Evolutionary conservation across 2,888 invertebrate genomes (phyloP).

Genomic region (Tanytarsus gracilentus): DNA sequence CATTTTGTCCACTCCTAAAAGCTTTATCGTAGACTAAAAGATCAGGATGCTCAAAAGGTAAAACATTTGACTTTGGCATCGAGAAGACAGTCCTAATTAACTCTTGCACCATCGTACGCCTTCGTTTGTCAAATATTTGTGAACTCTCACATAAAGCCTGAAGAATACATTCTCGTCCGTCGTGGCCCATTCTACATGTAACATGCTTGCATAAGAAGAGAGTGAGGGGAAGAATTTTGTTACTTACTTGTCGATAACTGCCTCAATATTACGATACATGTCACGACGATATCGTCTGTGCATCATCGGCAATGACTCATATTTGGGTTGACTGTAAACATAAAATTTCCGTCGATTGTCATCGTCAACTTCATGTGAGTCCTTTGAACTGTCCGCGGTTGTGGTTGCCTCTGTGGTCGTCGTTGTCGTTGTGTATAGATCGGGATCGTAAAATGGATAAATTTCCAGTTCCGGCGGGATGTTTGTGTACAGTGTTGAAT

Average conservation of each 20-base stretch:
- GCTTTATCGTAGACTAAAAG: constrained; percentile 59
- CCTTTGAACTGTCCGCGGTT: constrained; percentile 32
- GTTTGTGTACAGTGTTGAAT: constrained; percentile 36
- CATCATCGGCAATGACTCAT: constrained; percentile 43
- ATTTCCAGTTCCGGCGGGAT: background rate
- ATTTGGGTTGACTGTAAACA: constrained; percentile 34
- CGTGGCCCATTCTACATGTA: constrained; percentile 67
- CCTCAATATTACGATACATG: constrained; percentile 58
- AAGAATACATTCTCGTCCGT: constrained; percentile 60
- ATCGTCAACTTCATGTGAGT: constrained; percentile 30
- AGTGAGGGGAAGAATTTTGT: background rate
- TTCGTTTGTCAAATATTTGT: constrained; percentile 51
- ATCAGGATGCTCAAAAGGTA: constrained; percentile 54
- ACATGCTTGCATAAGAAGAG: constrained; percentile 32
- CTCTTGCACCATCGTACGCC: constrained; percentile 56
- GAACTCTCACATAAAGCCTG: constrained; percentile 66
- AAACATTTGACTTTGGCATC: constrained; percentile 54
- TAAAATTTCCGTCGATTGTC: constrained; percentile 40
- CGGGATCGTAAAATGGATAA: constrained; percentile 5
- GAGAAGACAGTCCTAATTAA: constrained; percentile 54
- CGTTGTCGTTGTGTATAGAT: background rate
- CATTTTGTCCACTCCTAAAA: constrained; percentile 45
- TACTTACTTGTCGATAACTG: constrained; percentile 60
- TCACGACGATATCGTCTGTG: constrained; percentile 55
- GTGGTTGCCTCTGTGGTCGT: constrained; percentile 41